A percentile compares a stretch with the other conserved stretches of the same genome.
phyloP scores from a whole-genome alignment of 2,113 vertebrate species.

The Corydoras maculifer region DNA sequence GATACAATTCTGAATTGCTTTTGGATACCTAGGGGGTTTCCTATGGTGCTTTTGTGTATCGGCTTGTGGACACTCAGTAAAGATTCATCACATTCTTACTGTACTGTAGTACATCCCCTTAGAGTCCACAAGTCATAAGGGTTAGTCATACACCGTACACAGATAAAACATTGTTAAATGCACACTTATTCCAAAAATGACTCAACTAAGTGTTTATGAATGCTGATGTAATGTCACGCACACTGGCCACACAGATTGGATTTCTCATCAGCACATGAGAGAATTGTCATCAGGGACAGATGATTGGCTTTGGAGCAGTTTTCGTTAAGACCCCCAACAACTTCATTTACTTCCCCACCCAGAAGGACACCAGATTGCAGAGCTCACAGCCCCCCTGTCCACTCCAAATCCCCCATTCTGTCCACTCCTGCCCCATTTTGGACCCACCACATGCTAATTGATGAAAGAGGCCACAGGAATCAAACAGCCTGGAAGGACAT shows the following conservation, averaged over 20 bases:
- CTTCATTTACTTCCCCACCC: conserved; percentile 39
- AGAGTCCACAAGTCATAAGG: not conserved
- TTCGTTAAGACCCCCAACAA: conserved; percentile 42
- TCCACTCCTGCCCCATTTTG: conserved; percentile 52
- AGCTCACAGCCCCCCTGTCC: conserved; percentile 33
- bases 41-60: conserved; percentile 44
- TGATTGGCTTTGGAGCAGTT: conserved; percentile 18
- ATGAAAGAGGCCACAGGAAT: conserved; percentile 77
- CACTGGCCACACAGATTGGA: conserved; percentile 9
- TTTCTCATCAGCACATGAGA: conserved; percentile 15
- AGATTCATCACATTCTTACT: not conserved
- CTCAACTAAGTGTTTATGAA: not conserved
- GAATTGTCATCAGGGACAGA: conserved; percentile 34
- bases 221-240: conserved; percentile 8
- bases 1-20: too few species aligned
- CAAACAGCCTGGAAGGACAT: conserved; percentile 93
- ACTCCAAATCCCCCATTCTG: conserved; percentile 37
- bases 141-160: not conserved
- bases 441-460: conserved; percentile 81
- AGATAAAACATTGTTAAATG: not conserved
- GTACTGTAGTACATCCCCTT: not conserved
- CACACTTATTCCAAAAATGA: conserved; percentile 2
- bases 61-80: not conserved
- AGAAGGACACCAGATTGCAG: conserved; percentile 49
- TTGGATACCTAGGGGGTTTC: conserved; percentile 26